Conservation (phyloP, 2,113 vertebrate genomes). For the Campylomormyrus tamandua region DNA sequence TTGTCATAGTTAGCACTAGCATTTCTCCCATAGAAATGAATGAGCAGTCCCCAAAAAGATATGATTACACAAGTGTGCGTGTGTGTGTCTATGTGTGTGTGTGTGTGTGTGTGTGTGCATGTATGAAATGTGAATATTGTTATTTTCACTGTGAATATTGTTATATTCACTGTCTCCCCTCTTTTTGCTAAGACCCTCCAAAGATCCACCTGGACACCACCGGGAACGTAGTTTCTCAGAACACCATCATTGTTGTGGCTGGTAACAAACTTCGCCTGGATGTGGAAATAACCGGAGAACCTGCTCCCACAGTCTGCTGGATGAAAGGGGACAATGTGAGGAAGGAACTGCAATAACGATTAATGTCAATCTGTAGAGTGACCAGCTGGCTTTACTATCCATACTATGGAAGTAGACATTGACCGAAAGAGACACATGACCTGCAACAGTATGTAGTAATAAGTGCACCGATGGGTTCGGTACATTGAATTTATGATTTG, state of each 20-base stretch:
- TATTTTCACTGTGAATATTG: not conserved
- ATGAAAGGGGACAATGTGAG: constrained; percentile 61
- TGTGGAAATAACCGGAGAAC: constrained; percentile 79
- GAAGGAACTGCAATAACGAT: not conserved
- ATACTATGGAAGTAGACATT: not conserved
- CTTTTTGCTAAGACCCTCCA: constrained; percentile 66
- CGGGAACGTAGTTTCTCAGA: constrained; percentile 70
- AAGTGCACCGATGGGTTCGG: not conserved
- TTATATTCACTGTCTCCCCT: not conserved
- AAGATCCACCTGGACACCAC: constrained; percentile 84
- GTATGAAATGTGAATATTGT: not conserved
- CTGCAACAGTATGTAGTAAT: not conserved
- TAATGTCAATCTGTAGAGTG: not conserved
- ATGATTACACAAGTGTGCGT: not conserved
- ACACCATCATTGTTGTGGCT: constrained; percentile 78
- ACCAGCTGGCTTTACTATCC: not conserved
- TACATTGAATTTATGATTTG: not conserved
- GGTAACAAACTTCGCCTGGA: constrained; percentile 86
- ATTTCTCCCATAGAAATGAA: too few relatives aligned
- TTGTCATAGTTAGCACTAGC: too few relatives aligned
- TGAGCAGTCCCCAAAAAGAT: too few relatives aligned
- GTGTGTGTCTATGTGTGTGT: not conserved
- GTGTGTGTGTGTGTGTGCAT: not conserved
- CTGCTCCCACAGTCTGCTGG: constrained; percentile 71
- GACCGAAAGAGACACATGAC: not conserved